Base-by-base conservation (phyloP, 2,888 invertebrate genomes). In the Orthosia incerta region DNA sequence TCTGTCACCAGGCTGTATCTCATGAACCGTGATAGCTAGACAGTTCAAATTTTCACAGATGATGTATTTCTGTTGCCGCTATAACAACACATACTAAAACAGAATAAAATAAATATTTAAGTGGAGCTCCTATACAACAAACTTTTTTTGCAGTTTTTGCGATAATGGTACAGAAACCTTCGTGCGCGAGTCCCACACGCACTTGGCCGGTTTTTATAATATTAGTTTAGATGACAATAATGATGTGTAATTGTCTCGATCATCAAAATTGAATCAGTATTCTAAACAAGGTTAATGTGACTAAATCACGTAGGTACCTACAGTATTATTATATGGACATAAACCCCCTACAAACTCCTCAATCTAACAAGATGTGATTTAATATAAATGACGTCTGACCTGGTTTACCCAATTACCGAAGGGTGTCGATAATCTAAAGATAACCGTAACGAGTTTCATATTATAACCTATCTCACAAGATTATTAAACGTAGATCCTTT, bases 351-450 rank as follows among this genome's bases (percentile, higher is more conserved):
- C 20, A 46, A 7, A 31, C 31, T 56, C 23, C 39, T n/a, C 9
- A 18, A n/a, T 20, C 18, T 39, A 46, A 31, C 3, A 16, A 62
- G 20, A 15, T 46, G 13, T 50, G 39, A 53, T 18, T 46, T 16
- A 39, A 46, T 61, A 31, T n/a, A 20, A 39, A 13, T 55, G 74
- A 23, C 46, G 12, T 48, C 23, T 55, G n/a, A 63, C n/a, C 16
- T 56, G 15, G 74, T 26, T 4, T 26, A 45, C 26, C 48, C 75
- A 56, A 75, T 74, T 65, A 74, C 20, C 45, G 18, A 50, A 50
- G 20, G 20, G 20, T 56, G 15, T 72, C 51, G 61, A 61, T 31
- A 72, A 26, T 12, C 0, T 15, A 60, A 20, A 72, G 50, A 46
- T 45, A 46, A 31, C 4, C 2, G n/a, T 53, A 13, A 12, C n/a